phyloP scores from a whole-genome alignment of 2,888 invertebrate genomes.

The Leptopterna dolabrata region DNA sequence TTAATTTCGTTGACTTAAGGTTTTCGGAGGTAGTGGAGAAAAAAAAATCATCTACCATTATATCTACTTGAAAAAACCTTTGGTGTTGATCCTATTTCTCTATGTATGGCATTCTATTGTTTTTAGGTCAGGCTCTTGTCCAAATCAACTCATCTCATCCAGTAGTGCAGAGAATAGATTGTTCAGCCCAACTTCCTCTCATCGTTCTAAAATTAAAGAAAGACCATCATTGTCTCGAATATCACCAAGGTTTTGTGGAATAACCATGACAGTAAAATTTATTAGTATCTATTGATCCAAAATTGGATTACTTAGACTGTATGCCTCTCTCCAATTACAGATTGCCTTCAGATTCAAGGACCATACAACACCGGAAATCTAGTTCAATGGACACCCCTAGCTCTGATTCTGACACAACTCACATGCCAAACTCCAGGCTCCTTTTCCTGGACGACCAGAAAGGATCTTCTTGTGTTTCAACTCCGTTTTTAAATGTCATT shows the following conservation, averaged over 20 bases:
- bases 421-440: background rate
- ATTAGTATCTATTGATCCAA: background rate
- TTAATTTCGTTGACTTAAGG: background rate
- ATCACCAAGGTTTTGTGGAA: constrained; percentile 56
- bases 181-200: constrained; percentile 62
- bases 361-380: constrained; percentile 79
- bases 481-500: constrained; percentile 2
- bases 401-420: constrained; percentile 10
- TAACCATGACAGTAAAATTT: background rate
- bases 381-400: constrained; percentile 82
- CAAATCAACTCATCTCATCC: constrained; percentile 81
- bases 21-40: too few relatives aligned
- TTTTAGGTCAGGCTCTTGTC: constrained; percentile 89
- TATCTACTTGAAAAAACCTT: too few relatives aligned
- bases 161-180: constrained; percentile 67
- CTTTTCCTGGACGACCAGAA: constrained; percentile 37
- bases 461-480: background rate
- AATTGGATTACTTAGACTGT: background rate
- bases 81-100: background rate
- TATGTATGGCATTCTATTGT: background rate
- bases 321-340: constrained; percentile 5
- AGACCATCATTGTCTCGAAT: constrained; percentile 65
- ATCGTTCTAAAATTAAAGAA: constrained; percentile 74
- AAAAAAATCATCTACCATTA: too few relatives aligned
- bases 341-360: constrained; percentile 58